Evolutionary conservation across 2,797 vertebrate species (phyloP).

Genomic region (Anguilla anguilla): DNA sequence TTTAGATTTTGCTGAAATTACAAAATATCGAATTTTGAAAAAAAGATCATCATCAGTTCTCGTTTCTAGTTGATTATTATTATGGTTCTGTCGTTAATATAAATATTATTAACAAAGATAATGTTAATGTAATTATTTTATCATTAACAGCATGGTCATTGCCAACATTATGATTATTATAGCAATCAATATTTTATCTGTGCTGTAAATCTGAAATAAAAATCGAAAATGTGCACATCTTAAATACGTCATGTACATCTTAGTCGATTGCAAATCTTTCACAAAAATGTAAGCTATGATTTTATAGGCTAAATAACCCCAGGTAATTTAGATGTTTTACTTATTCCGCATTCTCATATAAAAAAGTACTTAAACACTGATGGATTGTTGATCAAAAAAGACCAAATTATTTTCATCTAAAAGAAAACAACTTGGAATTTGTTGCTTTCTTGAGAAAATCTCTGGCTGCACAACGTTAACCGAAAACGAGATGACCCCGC

Average conservation of each 20-base stretch:
- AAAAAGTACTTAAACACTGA: no score
- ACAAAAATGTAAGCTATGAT: background rate
- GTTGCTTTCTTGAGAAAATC: background rate
- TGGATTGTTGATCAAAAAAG: background rate
- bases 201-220: background rate
- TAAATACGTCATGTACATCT: background rate
- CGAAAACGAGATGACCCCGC: slow-evolving; percentile 27
- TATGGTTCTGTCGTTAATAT: background rate
- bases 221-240: background rate
- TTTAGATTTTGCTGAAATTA: background rate
- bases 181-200: background rate
- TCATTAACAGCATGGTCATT: background rate
- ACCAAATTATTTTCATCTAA: background rate
- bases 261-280: background rate
- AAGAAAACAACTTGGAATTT: background rate
- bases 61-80: background rate
- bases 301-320: no score
- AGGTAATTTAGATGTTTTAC: no score
- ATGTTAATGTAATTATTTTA: background rate
- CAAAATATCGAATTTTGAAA: background rate
- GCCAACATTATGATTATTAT: background rate
- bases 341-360: no score
- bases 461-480: slow-evolving; percentile 40
- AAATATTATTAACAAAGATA: background rate
- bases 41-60: background rate